Conservation (phyloP, 2,888 invertebrate species). For the Ectobius pallidus region DNA sequence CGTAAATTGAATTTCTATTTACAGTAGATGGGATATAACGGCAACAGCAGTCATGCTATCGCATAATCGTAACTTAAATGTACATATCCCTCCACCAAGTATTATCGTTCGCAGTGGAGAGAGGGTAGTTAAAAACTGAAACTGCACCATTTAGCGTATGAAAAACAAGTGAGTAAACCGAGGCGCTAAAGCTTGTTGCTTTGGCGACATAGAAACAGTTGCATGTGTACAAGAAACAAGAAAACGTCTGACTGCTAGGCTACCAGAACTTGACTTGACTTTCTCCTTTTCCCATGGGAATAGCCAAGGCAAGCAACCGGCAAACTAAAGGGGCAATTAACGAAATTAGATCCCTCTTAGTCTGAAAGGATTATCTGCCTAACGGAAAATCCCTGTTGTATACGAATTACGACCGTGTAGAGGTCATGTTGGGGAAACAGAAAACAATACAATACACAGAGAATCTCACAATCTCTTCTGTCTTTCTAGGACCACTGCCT, state of each 20-base stretch:
- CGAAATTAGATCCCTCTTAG: conserved; percentile 41
- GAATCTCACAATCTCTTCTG: not conserved
- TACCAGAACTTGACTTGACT: conserved; percentile 22
- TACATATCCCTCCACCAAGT: no score
- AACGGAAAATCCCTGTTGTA: conserved; percentile 31
- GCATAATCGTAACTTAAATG: no score
- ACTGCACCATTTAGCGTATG: conserved; percentile 7
- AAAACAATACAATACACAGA: not conserved
- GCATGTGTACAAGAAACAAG: conserved; percentile 1
- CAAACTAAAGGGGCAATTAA: conserved; percentile 36
- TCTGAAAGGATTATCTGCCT: conserved; percentile 37
- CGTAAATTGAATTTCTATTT: no score
- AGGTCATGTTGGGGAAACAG: not conserved
- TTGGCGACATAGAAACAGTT: not conserved
- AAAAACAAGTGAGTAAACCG: not conserved
- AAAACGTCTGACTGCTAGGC: conserved; percentile 2
- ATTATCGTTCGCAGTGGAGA: not conserved
- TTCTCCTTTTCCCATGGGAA: conserved; percentile 14
- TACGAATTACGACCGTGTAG: not conserved
- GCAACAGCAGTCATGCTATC: no score
- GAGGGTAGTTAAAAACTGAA: not conserved
- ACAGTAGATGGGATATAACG: no score
- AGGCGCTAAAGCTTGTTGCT: conserved; percentile 15
- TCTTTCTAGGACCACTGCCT: not conserved
- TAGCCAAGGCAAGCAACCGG: conserved; percentile 33